phyloP scores from a whole-genome alignment of 2,113 vertebrate species.

The Hyla sarda region DNA sequence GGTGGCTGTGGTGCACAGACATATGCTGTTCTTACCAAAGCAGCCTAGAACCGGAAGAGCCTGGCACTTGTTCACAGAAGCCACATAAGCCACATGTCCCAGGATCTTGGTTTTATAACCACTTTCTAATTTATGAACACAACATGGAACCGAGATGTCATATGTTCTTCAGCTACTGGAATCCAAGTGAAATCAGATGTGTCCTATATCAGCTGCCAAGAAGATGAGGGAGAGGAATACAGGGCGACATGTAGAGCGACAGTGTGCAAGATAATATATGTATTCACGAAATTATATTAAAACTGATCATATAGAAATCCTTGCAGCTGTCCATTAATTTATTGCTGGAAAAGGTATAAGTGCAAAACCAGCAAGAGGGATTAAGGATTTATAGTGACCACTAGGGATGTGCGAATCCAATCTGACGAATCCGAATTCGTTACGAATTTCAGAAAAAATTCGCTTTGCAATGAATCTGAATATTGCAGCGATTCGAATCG shows the following conservation, averaged over 20 bases:
- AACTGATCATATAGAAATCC: neutral
- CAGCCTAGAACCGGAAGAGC: constrained; percentile 39
- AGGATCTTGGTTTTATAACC: constrained; percentile 23
- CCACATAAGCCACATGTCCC: constrained; percentile 47
- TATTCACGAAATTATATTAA: neutral
- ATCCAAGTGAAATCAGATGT: constrained; percentile 45
- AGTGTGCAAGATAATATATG: neutral
- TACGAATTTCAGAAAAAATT: too few species aligned
- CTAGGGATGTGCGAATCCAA: too few species aligned
- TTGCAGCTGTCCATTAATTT: neutral
- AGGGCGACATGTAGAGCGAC: neutral
- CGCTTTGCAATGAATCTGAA: too few species aligned
- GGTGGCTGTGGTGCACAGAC: neutral
- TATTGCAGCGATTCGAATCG: too few species aligned
- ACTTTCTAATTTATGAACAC: constrained; percentile 39
- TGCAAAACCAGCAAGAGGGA: neutral
- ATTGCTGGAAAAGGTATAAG: neutral
- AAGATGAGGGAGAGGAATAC: neutral
- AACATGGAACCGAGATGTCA: constrained; percentile 31
- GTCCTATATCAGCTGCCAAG: neutral
- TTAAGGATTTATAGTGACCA: neutral
- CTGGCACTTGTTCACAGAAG: constrained; percentile 26
- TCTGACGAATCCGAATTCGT: too few species aligned
- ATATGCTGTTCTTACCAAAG: constrained; percentile 17
- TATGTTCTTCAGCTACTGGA: constrained; percentile 39